A percentile compares a stretch with the other conserved stretches of the same genome.
Conservation (phyloP, 2,113 vertebrate species). For the Cervus canadensis region DNA sequence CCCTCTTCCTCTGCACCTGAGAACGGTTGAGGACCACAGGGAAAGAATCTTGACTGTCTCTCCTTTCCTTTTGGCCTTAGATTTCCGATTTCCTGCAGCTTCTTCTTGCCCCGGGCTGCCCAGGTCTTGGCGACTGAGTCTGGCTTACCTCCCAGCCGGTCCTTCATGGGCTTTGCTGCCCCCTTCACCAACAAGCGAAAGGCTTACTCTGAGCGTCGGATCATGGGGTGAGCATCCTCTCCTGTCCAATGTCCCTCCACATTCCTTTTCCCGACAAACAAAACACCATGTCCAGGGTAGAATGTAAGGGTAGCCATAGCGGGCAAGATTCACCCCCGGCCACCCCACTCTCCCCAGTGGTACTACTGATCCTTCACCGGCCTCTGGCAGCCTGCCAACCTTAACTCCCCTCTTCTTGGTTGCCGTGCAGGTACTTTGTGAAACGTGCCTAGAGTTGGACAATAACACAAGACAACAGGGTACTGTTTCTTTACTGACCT, state of each 20-base stretch:
- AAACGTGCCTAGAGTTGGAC: neutral
- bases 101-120: slow-evolving; percentile 80
- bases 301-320: neutral
- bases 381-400: neutral
- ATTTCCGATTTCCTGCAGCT: slow-evolving; percentile 83
- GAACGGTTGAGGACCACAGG: neutral
- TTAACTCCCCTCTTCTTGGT: neutral
- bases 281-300: neutral
- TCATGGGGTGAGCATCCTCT: slow-evolving; percentile 87
- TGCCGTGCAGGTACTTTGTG: neutral
- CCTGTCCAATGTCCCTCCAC: neutral
- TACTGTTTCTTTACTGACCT: neutral
- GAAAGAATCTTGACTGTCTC: neutral
- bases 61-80: slow-evolving; percentile 67
- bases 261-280: neutral
- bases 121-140: slow-evolving; percentile 71
- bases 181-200: slow-evolving; percentile 89
- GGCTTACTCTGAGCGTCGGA: slow-evolving; percentile 94
- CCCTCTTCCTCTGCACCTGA: neutral
- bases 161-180: slow-evolving; percentile 88
- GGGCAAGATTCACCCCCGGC: neutral
- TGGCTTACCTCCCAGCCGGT: slow-evolving; percentile 76
- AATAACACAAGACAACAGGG: neutral
- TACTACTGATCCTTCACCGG: neutral
- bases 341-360: neutral